Evolutionary conservation across 2,888 invertebrate genomes (phyloP), one percentile per base, ranked within the genome.

Genomic region (Muschampia plurimacula): DNA sequence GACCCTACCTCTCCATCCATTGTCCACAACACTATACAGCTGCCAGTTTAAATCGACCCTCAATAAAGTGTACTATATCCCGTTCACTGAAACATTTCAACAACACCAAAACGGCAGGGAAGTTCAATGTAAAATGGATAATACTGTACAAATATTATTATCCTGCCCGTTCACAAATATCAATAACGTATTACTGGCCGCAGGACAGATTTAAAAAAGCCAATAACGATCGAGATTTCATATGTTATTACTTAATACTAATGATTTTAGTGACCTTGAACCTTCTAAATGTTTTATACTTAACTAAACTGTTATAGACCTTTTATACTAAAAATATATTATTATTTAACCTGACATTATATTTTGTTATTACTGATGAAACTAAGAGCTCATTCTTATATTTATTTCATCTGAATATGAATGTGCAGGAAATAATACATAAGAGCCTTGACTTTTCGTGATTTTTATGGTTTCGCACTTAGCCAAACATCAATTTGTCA

Each of bases 161-260:
- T 92, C 92, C 90, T 86, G 88, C 86, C 89, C 87, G 91, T 91
- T 92, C 89, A 92, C 90, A 92, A 93, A 93, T 93, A 94, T 93
- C 93, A 94, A 93, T 93, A 93, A 91, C 89, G 90, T 91, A 92
- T 92, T 93, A 93, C 90, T 85, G 85, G 89, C 90, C 87, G 87
- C 87, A 84, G 86, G 87, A 86, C 86, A 88, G 91, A 93, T 93
- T 93, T 91, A 88, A 92, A 92, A 86, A 92, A 91, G 91, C 91
- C 91, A 91, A 91, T 91, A 92, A 92, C 88, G 87, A 87, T 83
- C 79, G 81, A 82, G 84, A 79, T 86, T 87, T 87, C 81, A 66
- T 49, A 49, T 22, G 71, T 66, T 60, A 67, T 66, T 81, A 77
- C 57, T 52, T 52, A 39, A 67, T 59, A 13, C 28, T 22, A 46